Evolutionary conservation across 2,888 invertebrate species (phyloP).

Genomic region (Lepidochitona cinerea): DNA sequence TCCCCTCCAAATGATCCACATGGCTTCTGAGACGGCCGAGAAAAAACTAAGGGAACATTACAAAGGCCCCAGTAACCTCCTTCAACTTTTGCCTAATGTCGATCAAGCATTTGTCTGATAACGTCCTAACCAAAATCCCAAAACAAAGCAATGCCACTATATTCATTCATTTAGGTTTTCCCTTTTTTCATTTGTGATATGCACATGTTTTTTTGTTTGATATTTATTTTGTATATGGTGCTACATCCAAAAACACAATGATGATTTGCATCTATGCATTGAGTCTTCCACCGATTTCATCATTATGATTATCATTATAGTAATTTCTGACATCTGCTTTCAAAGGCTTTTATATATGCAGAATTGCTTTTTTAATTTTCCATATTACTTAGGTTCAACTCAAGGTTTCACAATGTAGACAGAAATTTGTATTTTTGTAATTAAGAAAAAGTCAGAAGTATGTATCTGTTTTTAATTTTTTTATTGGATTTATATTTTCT

Average conservation of each 20-base stretch:
- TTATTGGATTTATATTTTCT: conserved; percentile 1
- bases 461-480: conserved; percentile 1
- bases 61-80: not conserved
- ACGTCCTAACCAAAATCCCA: not conserved
- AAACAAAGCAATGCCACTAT: not conserved
- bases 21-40: not conserved
- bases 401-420: not conserved
- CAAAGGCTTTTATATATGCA: not conserved
- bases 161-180: not conserved
- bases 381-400: not conserved
- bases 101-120: not conserved
- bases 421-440: conserved; percentile 6
- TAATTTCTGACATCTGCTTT: not conserved
- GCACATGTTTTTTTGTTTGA: conserved; percentile 5
- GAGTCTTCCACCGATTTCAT: conserved; percentile 1
- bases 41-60: not conserved
- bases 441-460: not conserved
- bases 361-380: conserved; percentile 1
- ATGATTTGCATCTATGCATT: conserved; percentile 4
- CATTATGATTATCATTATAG: not conserved
- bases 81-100: not conserved
- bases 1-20: not conserved
- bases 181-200: conserved; percentile 1
- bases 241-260: not conserved
- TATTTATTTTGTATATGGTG: conserved; percentile 1